Base-by-base conservation (phyloP, 2,888 invertebrate species). In the Loripinus fragilis region DNA sequence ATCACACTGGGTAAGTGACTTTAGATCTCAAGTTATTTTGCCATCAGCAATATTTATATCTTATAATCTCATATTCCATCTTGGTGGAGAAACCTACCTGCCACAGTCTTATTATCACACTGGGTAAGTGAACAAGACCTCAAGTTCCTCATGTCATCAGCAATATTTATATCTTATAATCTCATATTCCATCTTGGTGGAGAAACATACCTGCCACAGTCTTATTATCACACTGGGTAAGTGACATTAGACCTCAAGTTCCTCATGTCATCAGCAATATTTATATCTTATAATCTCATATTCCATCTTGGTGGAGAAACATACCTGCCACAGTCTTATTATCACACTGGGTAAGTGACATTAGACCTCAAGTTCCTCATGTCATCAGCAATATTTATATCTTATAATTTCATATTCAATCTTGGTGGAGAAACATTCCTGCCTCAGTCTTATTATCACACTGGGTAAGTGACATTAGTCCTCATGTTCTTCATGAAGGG, bases 151-250 rank as follows among this genome's bases (percentile, higher is more conserved):
- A n/a, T 38, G 5, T 38, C 38, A 38, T 38, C 38, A 38, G 38
- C 38, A 38, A 38, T 38, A 38, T 38, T 8, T 38, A 8, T 38
- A 38, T 12, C 38, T 38, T 90, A 87, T 84, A 91, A 90, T 17
- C 88, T 94, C 0, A 95, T 97, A 50, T 97, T 97, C 89, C 92
- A 97, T 30, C 86, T 96, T 0, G 95, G 96, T 74, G 80, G 85
- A 55, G 70, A 72, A 28, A 72, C 70, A 76, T 65, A 78, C 1
- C 70, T 82, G 55, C 82, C 85, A 17, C 52, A 67, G 17, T 76
- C 83, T 0, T 71, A 67, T 50, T 65, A 42, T 17, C 55, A 72
- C 33, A 74, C 75, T 45, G 71, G 80, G 83, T 83, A 69, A 66
- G 48, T 23, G 7, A 38, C n/a, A n/a, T n/a, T n/a, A n/a, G n/a